Percentiles rank a stretch among this genome's conserved stretches.
Conservation (phyloP, 2,113 vertebrate species). For the Furnarius figulus region DNA sequence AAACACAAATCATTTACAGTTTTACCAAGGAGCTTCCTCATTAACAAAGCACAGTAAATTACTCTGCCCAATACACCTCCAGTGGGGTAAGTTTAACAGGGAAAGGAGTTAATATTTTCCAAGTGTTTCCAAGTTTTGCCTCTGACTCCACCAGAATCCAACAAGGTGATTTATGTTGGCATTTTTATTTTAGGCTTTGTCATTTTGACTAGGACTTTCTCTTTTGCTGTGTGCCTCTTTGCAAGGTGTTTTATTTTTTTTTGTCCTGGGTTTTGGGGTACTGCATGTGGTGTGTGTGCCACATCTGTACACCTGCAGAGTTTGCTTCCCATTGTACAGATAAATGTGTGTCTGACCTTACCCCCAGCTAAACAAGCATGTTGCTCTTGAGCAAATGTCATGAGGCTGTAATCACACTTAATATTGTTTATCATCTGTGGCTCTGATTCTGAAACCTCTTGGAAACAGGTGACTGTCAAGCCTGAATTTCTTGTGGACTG, state of each 20-base stretch:
- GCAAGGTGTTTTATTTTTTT: neutral
- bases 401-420: neutral
- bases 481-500: neutral
- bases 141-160: neutral
- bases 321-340: neutral
- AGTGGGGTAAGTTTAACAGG: neutral
- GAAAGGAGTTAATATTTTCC: neutral
- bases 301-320: neutral
- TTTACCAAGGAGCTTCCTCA: neutral
- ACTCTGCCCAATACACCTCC: neutral
- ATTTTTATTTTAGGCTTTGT: neutral
- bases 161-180: neutral
- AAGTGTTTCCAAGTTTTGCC: neutral
- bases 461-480: neutral
- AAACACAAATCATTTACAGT: neutral
- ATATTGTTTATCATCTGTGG: neutral
- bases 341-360: neutral
- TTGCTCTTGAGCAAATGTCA: neutral
- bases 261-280: neutral
- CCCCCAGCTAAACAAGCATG: neutral
- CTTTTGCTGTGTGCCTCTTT: neutral
- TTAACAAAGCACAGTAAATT: neutral
- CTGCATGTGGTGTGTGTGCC: neutral
- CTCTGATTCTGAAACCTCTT: neutral
- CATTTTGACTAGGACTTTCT: neutral